Conservation (phyloP, 2,888 invertebrate genomes). For the Chymomyza caudatula region DNA sequence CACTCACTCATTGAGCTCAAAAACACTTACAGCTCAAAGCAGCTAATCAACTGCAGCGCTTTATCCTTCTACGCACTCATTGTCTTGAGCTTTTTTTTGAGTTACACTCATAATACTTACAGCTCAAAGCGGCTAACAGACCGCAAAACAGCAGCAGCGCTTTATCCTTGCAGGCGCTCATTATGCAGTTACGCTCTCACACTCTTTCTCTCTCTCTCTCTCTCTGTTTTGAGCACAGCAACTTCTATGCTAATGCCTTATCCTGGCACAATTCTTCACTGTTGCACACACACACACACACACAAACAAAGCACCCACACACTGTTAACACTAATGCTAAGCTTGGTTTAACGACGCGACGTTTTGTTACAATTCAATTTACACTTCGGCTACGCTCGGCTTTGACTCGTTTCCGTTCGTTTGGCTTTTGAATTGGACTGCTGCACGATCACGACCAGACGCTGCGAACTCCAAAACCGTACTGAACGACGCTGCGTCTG, state of each 20-base stretch:
- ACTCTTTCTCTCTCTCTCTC: too few relatives aligned
- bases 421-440: constrained; percentile 17
- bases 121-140: constrained; percentile 68
- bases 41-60: constrained; percentile 50
- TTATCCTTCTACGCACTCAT: background rate
- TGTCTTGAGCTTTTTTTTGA: too few relatives aligned
- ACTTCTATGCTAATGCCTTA: constrained; percentile 4
- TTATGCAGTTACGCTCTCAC: background rate
- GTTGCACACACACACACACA: constrained; percentile 2
- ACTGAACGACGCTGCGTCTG: constrained; percentile 71
- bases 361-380: background rate
- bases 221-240: background rate
- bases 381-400: background rate
- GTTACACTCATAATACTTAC: constrained; percentile 67
- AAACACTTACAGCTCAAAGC: constrained; percentile 71
- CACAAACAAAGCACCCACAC: constrained; percentile 8
- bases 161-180: background rate
- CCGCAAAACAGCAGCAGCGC: constrained; percentile 51
- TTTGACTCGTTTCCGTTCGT: constrained; percentile 1
- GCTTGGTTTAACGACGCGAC: background rate
- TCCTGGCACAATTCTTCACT: constrained; percentile 24
- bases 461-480: constrained; percentile 73
- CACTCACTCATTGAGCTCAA: background rate
- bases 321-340: background rate
- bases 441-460: constrained; percentile 65